Evolutionary conservation across 2,113 vertebrate genomes (phyloP).

Genomic region (Pelecanus crispus): DNA sequence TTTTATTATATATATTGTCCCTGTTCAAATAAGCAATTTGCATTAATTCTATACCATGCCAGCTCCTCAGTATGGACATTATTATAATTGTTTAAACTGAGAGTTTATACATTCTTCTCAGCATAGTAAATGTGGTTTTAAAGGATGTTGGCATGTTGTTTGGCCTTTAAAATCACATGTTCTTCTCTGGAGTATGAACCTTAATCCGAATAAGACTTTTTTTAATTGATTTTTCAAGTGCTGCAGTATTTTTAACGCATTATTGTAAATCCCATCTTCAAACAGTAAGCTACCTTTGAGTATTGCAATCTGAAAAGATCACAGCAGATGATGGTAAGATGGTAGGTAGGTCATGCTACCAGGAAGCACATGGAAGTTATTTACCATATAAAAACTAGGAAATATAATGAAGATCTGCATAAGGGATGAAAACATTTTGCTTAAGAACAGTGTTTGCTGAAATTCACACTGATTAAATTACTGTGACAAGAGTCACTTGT

Average conservation of each 20-base stretch:
- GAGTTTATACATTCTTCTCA: not conserved
- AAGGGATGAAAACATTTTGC: not conserved
- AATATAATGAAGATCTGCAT: not conserved
- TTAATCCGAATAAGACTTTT: conserved; percentile 6
- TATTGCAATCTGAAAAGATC: not conserved
- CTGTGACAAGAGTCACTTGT: not conserved
- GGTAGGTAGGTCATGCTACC: not conserved
- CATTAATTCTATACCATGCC: not conserved
- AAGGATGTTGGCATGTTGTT: not conserved
- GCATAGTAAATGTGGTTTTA: not conserved
- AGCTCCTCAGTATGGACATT: not conserved
- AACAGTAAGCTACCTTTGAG: not conserved
- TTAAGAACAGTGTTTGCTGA: not conserved
- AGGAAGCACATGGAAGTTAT: not conserved
- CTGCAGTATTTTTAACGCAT: conserved; percentile 17
- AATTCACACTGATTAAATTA: not conserved
- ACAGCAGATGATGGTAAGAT: not conserved
- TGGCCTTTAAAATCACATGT: not conserved
- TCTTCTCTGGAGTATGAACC: not conserved
- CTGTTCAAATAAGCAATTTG: not conserved
- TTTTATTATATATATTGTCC: not conserved
- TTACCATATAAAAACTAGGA: not conserved
- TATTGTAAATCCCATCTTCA: conserved; percentile 16
- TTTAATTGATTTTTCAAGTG: conserved; percentile 39
- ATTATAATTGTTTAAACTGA: not conserved